Percentiles rank a stretch among this genome's conserved stretches.
Conservation (phyloP, 2,113 vertebrate genomes). For the Romanogobio albipinnatus region DNA sequence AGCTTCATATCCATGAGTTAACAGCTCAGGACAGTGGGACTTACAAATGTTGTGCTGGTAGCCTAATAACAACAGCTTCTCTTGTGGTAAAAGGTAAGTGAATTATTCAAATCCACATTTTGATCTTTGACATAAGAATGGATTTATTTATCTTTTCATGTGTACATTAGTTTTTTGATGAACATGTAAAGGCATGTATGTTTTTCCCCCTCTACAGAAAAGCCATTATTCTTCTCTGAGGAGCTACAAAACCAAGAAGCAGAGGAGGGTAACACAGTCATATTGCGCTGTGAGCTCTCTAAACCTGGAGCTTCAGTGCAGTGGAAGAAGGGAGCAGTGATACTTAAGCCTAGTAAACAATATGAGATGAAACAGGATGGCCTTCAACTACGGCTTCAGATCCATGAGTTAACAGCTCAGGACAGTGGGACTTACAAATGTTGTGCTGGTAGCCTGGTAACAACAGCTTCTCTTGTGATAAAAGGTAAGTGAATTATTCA, state of each 20-base stretch:
- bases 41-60: conserved; percentile 46
- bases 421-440: conserved; percentile 5
- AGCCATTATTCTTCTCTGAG: conserved; percentile 72
- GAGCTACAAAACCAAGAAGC: conserved; percentile 82
- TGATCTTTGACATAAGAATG: neutral
- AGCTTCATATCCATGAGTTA: conserved; percentile 72
- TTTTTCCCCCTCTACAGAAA: conserved; percentile 9
- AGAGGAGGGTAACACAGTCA: conserved; percentile 77
- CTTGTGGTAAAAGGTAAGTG: neutral
- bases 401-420: neutral
- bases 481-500: conserved; percentile 64
- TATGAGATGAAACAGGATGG: conserved; percentile 8
- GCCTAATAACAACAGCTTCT: neutral
- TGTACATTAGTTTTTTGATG: neutral
- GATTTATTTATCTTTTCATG: neutral
- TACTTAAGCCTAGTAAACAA: neutral
- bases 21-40: conserved; percentile 60
- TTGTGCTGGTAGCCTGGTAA: neutral
- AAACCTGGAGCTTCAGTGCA: conserved; percentile 71
- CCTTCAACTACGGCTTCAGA: conserved; percentile 1
- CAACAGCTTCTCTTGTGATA: conserved; percentile 68
- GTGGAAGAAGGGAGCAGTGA: conserved; percentile 77
- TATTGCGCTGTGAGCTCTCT: conserved; percentile 82
- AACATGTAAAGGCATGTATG: neutral
- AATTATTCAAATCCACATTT: neutral